phyloP scores from a whole-genome alignment of 2,113 vertebrate genomes.

The Dipodomys spectabilis region DNA sequence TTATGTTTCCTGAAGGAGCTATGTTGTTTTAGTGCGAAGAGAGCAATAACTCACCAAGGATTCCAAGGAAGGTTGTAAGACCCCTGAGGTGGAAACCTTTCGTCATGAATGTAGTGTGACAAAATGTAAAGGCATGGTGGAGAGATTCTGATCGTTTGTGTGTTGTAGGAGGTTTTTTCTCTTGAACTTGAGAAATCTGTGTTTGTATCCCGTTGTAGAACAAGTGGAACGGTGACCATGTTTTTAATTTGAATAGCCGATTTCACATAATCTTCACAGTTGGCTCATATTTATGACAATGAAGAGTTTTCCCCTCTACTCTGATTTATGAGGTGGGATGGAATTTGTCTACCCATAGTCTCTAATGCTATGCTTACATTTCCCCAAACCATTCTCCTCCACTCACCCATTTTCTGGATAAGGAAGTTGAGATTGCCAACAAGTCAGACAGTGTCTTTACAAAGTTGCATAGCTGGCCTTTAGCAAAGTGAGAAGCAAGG shows the following conservation, averaged over 20 bases:
- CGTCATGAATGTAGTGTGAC: not conserved
- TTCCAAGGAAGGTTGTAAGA: slow-evolving; percentile 6
- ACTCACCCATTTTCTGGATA: not conserved
- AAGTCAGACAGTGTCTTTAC: not conserved
- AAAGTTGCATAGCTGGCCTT: not conserved
- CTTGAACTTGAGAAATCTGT: slow-evolving; percentile 35
- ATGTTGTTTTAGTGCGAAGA: not conserved
- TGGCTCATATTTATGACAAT: slow-evolving; percentile 23
- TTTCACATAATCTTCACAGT: slow-evolving; percentile 11
- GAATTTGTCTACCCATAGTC: not conserved
- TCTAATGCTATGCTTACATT: not conserved
- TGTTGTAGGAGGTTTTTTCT: not conserved
- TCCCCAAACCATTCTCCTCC: not conserved
- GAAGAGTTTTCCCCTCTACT: not conserved
- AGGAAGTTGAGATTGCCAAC: not conserved
- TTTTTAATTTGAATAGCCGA: slow-evolving; percentile 6
- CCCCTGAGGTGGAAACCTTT: not conserved
- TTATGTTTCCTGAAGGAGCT: slow-evolving; percentile 61
- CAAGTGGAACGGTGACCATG: slow-evolving; percentile 20
- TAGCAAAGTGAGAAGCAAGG: not conserved
- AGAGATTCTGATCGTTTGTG: not conserved
- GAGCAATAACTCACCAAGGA: not conserved
- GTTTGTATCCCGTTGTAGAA: slow-evolving; percentile 15
- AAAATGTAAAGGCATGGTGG: not conserved
- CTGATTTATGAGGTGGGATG: not conserved